phyloP scores from a whole-genome alignment of 2,888 invertebrate genomes.

The Rhagium mordax region DNA sequence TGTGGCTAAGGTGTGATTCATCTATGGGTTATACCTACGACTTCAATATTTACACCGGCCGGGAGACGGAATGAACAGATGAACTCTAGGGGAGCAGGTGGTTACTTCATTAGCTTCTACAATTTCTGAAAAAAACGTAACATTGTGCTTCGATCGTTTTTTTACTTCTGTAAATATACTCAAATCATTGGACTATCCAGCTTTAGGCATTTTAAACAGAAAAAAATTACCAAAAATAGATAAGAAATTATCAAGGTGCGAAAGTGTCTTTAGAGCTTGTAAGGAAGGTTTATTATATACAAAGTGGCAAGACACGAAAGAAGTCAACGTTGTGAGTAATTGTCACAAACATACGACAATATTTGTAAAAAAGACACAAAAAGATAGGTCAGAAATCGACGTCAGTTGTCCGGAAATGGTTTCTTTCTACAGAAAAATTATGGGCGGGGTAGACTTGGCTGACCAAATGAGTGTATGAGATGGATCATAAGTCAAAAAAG shows the following conservation, averaged over 20 bases:
- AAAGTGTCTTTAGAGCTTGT: background rate
- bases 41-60: slow-evolving; percentile 4
- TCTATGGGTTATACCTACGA: slow-evolving; percentile 12
- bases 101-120: background rate
- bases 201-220: background rate
- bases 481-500: background rate
- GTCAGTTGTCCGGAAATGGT: background rate
- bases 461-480: background rate
- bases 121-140: background rate
- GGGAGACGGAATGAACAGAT: background rate
- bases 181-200: background rate
- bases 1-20: slow-evolving; percentile 11
- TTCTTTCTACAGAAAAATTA: background rate
- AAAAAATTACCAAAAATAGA: background rate
- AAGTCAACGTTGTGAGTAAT: background rate
- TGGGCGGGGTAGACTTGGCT: background rate
- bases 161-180: background rate
- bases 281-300: background rate
- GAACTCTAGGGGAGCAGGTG: no score
- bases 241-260: background rate
- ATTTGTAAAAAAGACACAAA: background rate
- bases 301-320: slow-evolving; percentile 11
- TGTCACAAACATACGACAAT: background rate
- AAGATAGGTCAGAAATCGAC: background rate
- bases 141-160: background rate